These are phyloP conservation scores for Tetramorium parvispinum DNA, from an alignment of 1,140 invertebrate species.

Conservation along the genomic window DNA sequence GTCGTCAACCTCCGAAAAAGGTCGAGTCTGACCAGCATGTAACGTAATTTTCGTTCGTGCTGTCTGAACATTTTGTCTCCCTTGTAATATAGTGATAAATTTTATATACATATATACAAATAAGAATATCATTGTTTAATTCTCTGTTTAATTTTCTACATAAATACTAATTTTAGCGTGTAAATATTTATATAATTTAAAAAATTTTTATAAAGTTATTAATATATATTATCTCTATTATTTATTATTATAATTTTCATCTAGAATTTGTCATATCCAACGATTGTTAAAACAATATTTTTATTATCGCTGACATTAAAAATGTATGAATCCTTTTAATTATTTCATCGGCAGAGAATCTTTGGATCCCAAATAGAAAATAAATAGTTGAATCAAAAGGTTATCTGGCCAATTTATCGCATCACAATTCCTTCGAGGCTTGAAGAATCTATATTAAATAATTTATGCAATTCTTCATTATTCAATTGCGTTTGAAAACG, in stretches of 20 bases:
- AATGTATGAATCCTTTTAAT: background rate
- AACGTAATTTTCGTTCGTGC: conserved; percentile 62
- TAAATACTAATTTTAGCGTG: background rate
- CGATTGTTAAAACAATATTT: background rate
- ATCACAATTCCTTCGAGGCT: background rate
- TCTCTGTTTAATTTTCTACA: background rate
- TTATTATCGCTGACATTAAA: background rate
- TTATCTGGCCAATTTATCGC: background rate
- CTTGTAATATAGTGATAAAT: background rate
- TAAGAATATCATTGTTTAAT: background rate
- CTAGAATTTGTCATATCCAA: background rate
- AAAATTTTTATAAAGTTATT: background rate
- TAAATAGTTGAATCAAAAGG: background rate
- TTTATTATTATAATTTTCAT: background rate
- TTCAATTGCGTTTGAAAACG: background rate
- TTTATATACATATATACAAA: background rate
- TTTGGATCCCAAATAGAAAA: background rate
- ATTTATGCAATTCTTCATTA: conserved; percentile 4
- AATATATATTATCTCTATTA: background rate
- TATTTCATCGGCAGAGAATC: background rate
- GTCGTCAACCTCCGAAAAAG: conserved; percentile 59
- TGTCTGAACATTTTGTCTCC: conserved; percentile 17
- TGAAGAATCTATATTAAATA: background rate
- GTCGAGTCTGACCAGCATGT: conserved; percentile 75
- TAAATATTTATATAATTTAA: background rate